Conservation (phyloP, 2,113 vertebrate species). For the Catharus bicknelli region DNA sequence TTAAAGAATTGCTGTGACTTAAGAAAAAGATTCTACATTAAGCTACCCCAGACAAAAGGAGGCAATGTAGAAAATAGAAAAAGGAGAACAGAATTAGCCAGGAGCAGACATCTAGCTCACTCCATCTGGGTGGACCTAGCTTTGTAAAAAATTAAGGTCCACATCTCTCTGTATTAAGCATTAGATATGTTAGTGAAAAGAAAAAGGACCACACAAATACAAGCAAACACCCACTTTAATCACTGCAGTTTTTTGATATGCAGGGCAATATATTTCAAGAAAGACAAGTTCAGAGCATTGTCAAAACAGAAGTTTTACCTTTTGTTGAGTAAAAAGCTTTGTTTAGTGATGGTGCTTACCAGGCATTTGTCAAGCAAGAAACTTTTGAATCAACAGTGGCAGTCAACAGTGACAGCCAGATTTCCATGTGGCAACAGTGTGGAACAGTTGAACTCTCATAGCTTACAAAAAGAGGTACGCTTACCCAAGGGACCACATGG, state of each 20-base stretch:
- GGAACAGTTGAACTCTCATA: background rate
- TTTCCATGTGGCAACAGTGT: background rate
- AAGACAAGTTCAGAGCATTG: background rate
- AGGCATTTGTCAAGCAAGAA: background rate
- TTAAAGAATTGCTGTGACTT: background rate
- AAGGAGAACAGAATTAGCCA: background rate
- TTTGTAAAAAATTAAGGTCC: background rate
- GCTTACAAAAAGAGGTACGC: background rate
- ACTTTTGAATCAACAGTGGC: background rate
- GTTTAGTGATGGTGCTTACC: background rate
- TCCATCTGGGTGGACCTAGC: background rate
- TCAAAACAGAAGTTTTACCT: background rate
- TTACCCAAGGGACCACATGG: conserved; percentile 80
- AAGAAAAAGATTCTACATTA: background rate
- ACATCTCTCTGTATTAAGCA: background rate
- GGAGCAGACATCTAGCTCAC: background rate
- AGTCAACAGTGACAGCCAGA: background rate
- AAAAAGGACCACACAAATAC: background rate
- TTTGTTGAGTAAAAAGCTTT: background rate
- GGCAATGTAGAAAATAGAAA: background rate
- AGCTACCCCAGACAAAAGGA: background rate
- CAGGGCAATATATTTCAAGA: background rate
- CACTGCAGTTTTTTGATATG: background rate
- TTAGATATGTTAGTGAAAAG: background rate
- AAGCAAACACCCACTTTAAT: background rate